Evolutionary conservation across 2,797 vertebrate genomes (phyloP), one percentile per base, ranked within the genome.

Genomic region (Acanthornis magna): DNA sequence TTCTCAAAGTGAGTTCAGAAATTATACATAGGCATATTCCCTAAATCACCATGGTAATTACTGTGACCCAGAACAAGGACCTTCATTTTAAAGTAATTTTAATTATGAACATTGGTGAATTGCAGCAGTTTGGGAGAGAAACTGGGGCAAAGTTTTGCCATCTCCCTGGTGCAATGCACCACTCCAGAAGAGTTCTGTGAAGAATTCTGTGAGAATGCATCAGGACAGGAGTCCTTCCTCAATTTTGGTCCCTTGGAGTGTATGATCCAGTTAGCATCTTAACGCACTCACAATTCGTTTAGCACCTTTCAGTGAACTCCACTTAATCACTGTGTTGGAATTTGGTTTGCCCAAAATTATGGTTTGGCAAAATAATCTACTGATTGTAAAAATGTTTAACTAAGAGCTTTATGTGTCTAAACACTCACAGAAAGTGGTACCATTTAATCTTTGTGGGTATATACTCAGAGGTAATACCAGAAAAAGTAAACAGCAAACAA

Each of bases 41-140:
- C 93, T 90, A 95, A 95, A 91, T 84, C 88, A 95, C 88, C 43
- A 42, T 7, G 16, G 76, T 91, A 96, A 95, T 96, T 96, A 95
- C 27, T 94, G 91, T 90, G 93, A 95, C 96, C 96, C 84, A 94
- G 91, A 93, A 95, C 66, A 94, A 88, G 16, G 36, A 68, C 51
- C 53, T 71, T 91, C 3, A 77, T 83, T 92, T 90, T 61, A 83
- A 91, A 85, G 42, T 67, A 29, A 74, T 91, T 86, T 94, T 94
- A 88, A 89, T 89, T 95, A 84, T 30, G 66, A 91, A 86, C 66
- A 32, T 2, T 27, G 30, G 38, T 84, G 25, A 93, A 80, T 40
- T 86, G 58, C 27, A 78, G 47, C 75, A 32, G 18, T 89, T 75
- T 90, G 47, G 62, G 40, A 91, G 30, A 22, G 11, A 91, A 96